phyloP scores from a whole-genome alignment of 1,140 invertebrate species.

The Diorhabda sublineata region DNA sequence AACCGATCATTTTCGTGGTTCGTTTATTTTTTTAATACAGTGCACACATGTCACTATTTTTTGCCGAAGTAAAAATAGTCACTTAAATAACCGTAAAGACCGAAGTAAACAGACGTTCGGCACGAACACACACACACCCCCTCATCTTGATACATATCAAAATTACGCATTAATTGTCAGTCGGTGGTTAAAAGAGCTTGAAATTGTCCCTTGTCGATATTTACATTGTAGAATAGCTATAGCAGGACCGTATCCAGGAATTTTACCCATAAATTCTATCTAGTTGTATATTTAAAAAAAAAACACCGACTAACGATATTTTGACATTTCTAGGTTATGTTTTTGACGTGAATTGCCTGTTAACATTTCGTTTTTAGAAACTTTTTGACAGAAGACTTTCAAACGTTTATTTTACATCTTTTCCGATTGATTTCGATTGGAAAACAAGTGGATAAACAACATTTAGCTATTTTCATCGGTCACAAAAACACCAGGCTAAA shows the following conservation, averaged over 20 bases:
- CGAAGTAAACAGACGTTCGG: slow-evolving; percentile 1
- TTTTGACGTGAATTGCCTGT: too few species aligned
- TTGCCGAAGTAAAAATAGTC: slow-evolving; percentile 9
- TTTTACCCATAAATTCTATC: too few species aligned
- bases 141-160: slow-evolving; percentile 42
- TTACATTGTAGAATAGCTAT: slow-evolving; percentile 36
- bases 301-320: too few species aligned
- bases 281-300: too few species aligned
- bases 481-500: too few species aligned
- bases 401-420: too few species aligned
- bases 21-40: slow-evolving; percentile 9
- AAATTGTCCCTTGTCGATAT: slow-evolving; percentile 45
- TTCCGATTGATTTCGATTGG: too few species aligned
- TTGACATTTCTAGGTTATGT: too few species aligned
- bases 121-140: neutral
- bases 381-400: too few species aligned
- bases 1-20: slow-evolving; percentile 15
- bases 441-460: too few species aligned
- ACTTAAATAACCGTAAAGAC: slow-evolving; percentile 14
- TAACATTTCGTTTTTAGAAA: too few species aligned
- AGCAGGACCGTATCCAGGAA: neutral
- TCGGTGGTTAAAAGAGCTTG: slow-evolving; percentile 47
- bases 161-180: slow-evolving; percentile 46
- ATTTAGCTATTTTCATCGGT: too few species aligned
- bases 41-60: slow-evolving; percentile 12